Conservation (phyloP, 2,888 invertebrate species). For the Stegana nigrithorax region DNA sequence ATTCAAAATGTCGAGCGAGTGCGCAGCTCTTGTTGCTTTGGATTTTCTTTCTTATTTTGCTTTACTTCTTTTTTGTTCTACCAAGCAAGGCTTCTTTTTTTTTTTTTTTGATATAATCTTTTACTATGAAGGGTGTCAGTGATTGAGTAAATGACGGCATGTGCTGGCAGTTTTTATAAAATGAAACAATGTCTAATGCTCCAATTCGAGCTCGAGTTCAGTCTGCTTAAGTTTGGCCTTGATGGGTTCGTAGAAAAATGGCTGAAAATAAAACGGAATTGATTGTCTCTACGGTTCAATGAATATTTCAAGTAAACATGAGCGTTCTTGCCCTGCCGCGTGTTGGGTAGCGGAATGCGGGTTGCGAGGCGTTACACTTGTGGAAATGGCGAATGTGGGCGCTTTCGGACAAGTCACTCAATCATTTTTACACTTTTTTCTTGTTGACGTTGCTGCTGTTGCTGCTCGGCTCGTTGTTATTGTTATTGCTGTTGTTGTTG, state of each 20-base stretch:
- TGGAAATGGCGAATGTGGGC: not conserved
- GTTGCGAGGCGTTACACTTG: not conserved
- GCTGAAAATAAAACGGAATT: constrained; percentile 4
- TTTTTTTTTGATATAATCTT: no score
- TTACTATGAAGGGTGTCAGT: not conserved
- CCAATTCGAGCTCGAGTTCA: no score
- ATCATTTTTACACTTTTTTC: not conserved
- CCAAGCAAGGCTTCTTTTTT: no score
- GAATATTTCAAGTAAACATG: constrained; percentile 12
- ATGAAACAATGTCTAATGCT: constrained; percentile 11
- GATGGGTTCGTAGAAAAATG: not conserved
- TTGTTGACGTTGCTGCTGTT: no score
- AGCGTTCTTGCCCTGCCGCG: no score
- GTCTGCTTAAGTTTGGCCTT: not conserved
- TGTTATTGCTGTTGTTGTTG: no score
- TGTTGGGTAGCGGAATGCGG: no score
- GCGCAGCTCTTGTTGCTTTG: not conserved
- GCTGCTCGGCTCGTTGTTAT: no score
- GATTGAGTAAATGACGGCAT: constrained; percentile 10
- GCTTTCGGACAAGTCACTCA: no score
- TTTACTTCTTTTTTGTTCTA: no score
- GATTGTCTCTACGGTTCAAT: constrained; percentile 15
- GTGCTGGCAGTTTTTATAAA: not conserved
- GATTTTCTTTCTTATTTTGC: no score
- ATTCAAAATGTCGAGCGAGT: constrained; percentile 1